phyloP scores from a whole-genome alignment of 2,797 vertebrate species.

The Argentina silus region DNA sequence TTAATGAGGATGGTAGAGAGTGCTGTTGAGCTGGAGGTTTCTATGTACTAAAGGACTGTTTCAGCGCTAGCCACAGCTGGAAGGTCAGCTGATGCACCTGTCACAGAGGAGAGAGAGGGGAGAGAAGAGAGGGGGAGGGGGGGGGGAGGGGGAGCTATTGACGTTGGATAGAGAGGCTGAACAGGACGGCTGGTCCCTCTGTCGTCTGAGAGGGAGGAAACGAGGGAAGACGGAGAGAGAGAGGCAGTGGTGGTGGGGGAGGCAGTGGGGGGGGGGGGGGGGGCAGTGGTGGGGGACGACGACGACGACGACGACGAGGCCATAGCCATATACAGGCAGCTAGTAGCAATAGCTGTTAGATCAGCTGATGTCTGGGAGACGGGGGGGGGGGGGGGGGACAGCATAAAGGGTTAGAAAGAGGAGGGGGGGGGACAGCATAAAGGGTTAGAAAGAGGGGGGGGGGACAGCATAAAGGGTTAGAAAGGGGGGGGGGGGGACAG shows the following conservation, averaged over 20 bases:
- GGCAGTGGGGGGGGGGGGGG: neutral
- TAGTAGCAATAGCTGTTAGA: constrained; percentile 42
- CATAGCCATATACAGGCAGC: constrained; percentile 53
- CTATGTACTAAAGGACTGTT: too few relatives aligned
- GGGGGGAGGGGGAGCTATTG: neutral
- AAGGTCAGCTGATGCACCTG: constrained; percentile 90
- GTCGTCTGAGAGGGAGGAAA: too few relatives aligned
- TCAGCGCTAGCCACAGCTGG: constrained; percentile 66
- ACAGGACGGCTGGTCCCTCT: too few relatives aligned
- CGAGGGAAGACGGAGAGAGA: constrained; percentile 2
- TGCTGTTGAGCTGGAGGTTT: too few relatives aligned
- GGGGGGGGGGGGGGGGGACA: constrained; percentile 42
- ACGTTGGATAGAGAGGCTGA: neutral
- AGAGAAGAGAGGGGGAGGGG: neutral
- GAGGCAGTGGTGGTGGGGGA: neutral
- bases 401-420: too few relatives aligned
- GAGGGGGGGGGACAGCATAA: constrained; percentile 30
- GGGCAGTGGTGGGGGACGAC: constrained; percentile 1
- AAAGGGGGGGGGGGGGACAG: neutral
- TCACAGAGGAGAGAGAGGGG: constrained; percentile 30
- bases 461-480: constrained; percentile 2
- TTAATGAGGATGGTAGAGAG: neutral
- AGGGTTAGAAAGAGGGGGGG: constrained; percentile 44
- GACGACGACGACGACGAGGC: constrained; percentile 30
- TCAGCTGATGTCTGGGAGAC: constrained; percentile 50